A percentile compares a stretch with the other conserved stretches of the same genome.
Evolutionary conservation across 1,140 invertebrate species (phyloP).

Genomic region (Anastrepha obliqua): DNA sequence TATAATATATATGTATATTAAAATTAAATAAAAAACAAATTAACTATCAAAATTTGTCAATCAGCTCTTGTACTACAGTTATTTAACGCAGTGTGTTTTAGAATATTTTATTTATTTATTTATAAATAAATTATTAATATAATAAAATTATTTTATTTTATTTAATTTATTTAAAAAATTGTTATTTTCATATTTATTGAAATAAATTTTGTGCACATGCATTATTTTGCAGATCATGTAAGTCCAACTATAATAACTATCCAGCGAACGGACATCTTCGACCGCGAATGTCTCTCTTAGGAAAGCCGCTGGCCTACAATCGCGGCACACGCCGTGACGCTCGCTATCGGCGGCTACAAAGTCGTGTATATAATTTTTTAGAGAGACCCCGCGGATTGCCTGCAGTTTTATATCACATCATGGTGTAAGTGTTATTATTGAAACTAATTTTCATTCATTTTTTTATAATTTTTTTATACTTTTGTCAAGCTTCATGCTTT

Average conservation of each 20-base stretch:
- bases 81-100: too few relatives aligned
- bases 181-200: background rate
- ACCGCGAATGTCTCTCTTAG: constrained; percentile 91
- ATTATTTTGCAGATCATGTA: constrained; percentile 71
- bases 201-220: background rate
- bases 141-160: too few relatives aligned
- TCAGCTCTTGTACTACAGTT: too few relatives aligned
- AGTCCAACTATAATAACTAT: constrained; percentile 65
- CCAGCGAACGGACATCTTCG: constrained; percentile 81
- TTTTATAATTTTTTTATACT: background rate
- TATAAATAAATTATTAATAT: too few relatives aligned
- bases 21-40: too few relatives aligned
- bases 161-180: too few relatives aligned
- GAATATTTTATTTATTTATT: too few relatives aligned
- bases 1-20: too few relatives aligned
- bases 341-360: constrained; percentile 90
- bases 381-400: constrained; percentile 90
- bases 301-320: constrained; percentile 90
- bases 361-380: constrained; percentile 94
- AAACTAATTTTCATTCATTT: background rate
- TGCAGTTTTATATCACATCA: constrained; percentile 91
- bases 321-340: constrained; percentile 89
- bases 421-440: constrained; percentile 87
- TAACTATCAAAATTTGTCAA: too few relatives aligned
- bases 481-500: constrained; percentile 17